Base-by-base conservation (phyloP, 2,888 invertebrate species). In the Synergus itoensis region DNA sequence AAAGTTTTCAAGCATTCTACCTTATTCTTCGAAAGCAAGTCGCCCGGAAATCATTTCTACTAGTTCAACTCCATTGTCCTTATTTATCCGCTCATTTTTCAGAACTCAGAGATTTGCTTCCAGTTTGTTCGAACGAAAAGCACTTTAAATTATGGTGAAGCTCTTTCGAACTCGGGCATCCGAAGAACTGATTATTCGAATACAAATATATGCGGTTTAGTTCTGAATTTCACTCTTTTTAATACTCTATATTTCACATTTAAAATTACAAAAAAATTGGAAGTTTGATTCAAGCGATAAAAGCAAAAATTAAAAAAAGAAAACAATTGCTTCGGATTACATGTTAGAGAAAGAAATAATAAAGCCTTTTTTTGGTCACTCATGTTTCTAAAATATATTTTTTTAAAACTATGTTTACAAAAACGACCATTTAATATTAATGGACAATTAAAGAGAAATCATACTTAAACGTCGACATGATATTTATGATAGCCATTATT, bases 1-100 rank as follows among this genome's bases (percentile, higher is more conserved):
- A 64, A 64, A 64, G 64, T 64, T 64, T 64, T 64, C 64, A 64
- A 64, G 40, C 11, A 64, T 64, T 40, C 36, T 28, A 28, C 16
- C 16, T 64, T 64, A 63, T 64, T 64, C 40, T 9, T 16, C 36
- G 5, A n/a, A 64, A 64, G 64, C 64, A 64, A 64, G 64, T 76
- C 76, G 60, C 60, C 28, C 65, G 28, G 21, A 75, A 79, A 76
- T 64, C 67, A 60, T 45, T 73, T 45, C 36, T 64, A 21, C 65
- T n/a, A 40, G 48, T 53, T 43, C 76, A n/a, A 4, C 77, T 65
- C 64, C 40, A 73, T 64, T 77, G 53, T 78, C 63, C 63, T 80
- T 81, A 81, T 82, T 79, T 79, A 73, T 79, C 76, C 77, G 73
- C 77, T 73, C 81, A 53, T 36, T 65, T 73, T 45, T 45, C 62